Base-by-base conservation (phyloP, 2,888 invertebrate species). In the Sinodicranocentrus sp. region DNA sequence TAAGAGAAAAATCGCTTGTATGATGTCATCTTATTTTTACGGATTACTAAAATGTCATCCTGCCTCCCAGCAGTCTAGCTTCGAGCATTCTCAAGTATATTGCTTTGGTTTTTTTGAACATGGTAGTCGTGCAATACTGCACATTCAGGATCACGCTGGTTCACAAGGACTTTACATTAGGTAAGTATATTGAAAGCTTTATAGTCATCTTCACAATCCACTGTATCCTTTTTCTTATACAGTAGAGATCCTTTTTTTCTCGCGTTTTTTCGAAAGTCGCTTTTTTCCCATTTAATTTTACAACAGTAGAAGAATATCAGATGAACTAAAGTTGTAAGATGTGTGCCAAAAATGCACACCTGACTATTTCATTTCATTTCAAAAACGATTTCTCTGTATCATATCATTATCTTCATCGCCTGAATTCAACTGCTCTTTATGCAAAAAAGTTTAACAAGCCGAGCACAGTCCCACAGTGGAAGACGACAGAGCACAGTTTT, bases 31-130 rank as follows among this genome's bases (percentile, higher is more conserved):
- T 48, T 70, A 70, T 70, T 70, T 70, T 70, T 25, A 54, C 54
- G 59, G 73, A 73, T 61, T 48, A 48, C 15, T 73, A 44, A n/a
- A 61, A 73, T 73, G 73, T 73, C 73, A 61, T 26, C 15, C 63
- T 73, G 73, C 73, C 73, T 61, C 73, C 73, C 63, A 73, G 63
- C 73, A 73, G 73, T 73, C 73, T 73, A 44, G 61, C 73, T 39
- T 3, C 33, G 33, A 33, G 33, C 33, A 10, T 33, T 33, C 5
- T 33, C 10, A 10, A 33, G 33, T 6, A 33, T 48, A 10, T 48
- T 48, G 2, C 39, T 5, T 48, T 10, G n/a, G 48, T n/a, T 48
- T 48, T 3, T 33, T 33, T 10, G n/a, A n/a, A n/a, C n/a, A 10
- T 48, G 48, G n/a, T n/a, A 10, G 48, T 48, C 48, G 48, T n/a